Base-by-base conservation (phyloP, 2,113 vertebrate species). In the Coracopsis vasa region DNA sequence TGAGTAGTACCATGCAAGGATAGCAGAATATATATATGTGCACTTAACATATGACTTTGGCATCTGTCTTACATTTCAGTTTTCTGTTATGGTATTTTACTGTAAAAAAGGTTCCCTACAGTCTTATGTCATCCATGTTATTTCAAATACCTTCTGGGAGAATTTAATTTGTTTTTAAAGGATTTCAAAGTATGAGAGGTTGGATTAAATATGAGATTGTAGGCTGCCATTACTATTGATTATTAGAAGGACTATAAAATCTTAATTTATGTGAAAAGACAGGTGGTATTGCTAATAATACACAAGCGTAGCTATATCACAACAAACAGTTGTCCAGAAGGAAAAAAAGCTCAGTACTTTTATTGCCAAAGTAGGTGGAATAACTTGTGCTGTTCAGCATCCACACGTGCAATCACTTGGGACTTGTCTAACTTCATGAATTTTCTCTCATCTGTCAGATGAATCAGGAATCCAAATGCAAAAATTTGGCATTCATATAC, bases 381-480 rank as follows among this genome's bases (percentile, higher is more conserved):
- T 92, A 78, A 62, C 78, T 93, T 94, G 85, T 89, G 27, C 87
- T 95, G 95, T 94, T 93, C 60, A 89, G 47, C 24, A 65, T 92
- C 91, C 74, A 44, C 91, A 95, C 0, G 5, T 97, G 74, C 81
- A 80, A 62, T 85, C 80, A 71, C 50, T 81, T 54, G 91, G 60
- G 93, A 94, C 62, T 97, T 90, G 90, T 88, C n/a, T 84, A 92
- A 86, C 72, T 83, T 95, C 42, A 39, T 51, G 42, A 91, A 92
- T 91, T 92, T 88, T 84, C 94, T 91, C 64, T 86, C 67, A 83
- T 91, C 86, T 97, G 80, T 84, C 92, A 86, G 67, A 95, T 94
- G 90, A 96, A 94, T 80, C 39, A 41, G 83, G 78, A 96, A 87
- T 87, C 80, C 42, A 94, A 92, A 94, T 29, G 27, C 28, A 92